Conservation (phyloP, 2,888 invertebrate genomes). For the Colostygia pectinataria region DNA sequence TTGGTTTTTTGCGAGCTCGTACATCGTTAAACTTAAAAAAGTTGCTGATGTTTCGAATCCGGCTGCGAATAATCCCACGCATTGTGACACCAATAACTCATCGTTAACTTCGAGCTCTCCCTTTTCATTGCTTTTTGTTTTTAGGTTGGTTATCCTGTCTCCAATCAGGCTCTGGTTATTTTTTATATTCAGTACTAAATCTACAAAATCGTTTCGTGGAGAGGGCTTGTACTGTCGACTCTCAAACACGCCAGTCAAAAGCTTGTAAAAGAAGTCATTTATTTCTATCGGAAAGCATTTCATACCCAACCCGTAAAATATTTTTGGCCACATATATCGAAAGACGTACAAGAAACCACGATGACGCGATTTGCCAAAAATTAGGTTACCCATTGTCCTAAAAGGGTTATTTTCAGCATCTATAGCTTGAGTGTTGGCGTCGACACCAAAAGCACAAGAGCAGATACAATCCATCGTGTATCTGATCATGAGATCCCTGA, state of each 20-base stretch:
- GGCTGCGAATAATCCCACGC: slow-evolving; percentile 69
- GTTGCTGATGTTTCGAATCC: slow-evolving; percentile 57
- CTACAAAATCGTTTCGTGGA: slow-evolving; percentile 52
- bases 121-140: slow-evolving; percentile 34
- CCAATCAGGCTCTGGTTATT: slow-evolving; percentile 42
- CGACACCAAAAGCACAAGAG: slow-evolving; percentile 47
- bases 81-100: slow-evolving; percentile 73
- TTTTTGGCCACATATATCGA: slow-evolving; percentile 45
- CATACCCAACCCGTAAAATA: slow-evolving; percentile 45
- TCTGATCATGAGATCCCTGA: slow-evolving; percentile 37
- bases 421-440: slow-evolving; percentile 42
- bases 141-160: slow-evolving; percentile 46
- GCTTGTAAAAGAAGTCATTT: slow-evolving; percentile 39
- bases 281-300: slow-evolving; percentile 37
- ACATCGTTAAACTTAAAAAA: slow-evolving; percentile 45
- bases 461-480: slow-evolving; percentile 47
- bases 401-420: slow-evolving; percentile 42
- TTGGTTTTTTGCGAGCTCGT: slow-evolving; percentile 51
- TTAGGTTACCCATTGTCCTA: slow-evolving; percentile 36
- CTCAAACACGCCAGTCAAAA: slow-evolving; percentile 44
- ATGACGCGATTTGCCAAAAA: slow-evolving; percentile 33
- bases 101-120: slow-evolving; percentile 50
- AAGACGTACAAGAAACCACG: slow-evolving; percentile 30
- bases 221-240: slow-evolving; percentile 41
- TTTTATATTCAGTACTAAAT: slow-evolving; percentile 49